A percentile compares a stretch with the other conserved stretches of the same genome.
Evolutionary conservation across 2,113 vertebrate genomes (phyloP).

Genomic region (Erythrocercus mccallii): DNA sequence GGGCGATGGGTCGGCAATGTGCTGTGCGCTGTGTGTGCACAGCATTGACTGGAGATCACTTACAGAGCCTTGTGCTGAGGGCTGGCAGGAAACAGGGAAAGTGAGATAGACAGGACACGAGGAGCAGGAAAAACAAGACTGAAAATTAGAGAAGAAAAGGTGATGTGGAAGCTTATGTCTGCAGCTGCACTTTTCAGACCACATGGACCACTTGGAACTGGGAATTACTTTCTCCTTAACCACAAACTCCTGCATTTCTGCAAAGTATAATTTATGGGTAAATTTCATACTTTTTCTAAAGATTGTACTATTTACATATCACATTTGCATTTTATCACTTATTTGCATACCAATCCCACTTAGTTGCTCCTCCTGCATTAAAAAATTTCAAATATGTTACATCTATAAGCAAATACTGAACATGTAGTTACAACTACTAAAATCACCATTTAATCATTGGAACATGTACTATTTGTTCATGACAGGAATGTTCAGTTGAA

Average conservation of each 20-base stretch:
- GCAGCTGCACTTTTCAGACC: background rate
- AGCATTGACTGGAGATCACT: background rate
- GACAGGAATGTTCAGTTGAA: background rate
- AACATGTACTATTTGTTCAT: background rate
- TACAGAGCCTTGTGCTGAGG: background rate
- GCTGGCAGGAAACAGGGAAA: background rate
- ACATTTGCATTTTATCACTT: background rate
- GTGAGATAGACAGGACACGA: background rate
- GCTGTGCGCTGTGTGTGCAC: accelerated
- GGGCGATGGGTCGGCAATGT: background rate
- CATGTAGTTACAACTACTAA: background rate
- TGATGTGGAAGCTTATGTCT: background rate
- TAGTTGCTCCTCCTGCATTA: background rate
- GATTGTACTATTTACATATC: background rate
- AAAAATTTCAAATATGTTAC: background rate
- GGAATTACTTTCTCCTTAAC: background rate
- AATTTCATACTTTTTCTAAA: background rate
- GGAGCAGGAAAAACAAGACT: background rate
- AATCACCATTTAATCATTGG: background rate
- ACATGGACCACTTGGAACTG: background rate
- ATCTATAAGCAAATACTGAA: background rate
- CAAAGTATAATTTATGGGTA: background rate
- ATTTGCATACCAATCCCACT: background rate
- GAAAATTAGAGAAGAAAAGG: background rate
- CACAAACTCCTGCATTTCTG: background rate